These are phyloP conservation scores for Oligia strigilis DNA, from an alignment of 2,888 invertebrate genomes.

Conservation along the genomic window DNA sequence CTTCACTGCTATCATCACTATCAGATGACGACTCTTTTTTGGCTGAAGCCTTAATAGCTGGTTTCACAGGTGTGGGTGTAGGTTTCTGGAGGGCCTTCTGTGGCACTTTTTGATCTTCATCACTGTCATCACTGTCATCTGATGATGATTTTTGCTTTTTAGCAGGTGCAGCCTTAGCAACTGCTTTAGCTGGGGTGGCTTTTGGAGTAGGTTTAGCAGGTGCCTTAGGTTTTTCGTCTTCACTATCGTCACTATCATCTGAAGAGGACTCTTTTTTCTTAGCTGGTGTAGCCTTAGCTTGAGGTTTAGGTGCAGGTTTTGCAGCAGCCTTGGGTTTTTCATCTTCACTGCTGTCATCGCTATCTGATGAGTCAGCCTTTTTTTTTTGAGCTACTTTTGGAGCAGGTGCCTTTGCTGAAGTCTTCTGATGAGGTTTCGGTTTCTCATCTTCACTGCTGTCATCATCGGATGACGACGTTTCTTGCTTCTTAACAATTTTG, in stretches of 20 bases:
- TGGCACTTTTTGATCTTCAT: slow-evolving; percentile 62
- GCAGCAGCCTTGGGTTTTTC: slow-evolving; percentile 75
- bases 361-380: slow-evolving; percentile 59
- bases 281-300: slow-evolving; percentile 63
- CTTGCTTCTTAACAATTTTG: slow-evolving; percentile 72
- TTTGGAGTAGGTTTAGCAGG: slow-evolving; percentile 63
- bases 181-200: slow-evolving; percentile 60
- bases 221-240: slow-evolving; percentile 71
- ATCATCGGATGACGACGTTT: slow-evolving; percentile 79
- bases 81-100: slow-evolving; percentile 66
- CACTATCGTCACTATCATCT: slow-evolving; percentile 82
- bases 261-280: slow-evolving; percentile 77
- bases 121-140: slow-evolving; percentile 80
- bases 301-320: slow-evolving; percentile 63
- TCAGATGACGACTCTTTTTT: slow-evolving; percentile 75
- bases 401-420: slow-evolving; percentile 66
- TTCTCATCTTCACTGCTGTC: slow-evolving; percentile 79
- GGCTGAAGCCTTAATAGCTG: slow-evolving; percentile 57
- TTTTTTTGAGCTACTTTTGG: slow-evolving; percentile 66
- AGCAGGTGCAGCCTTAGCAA: slow-evolving; percentile 34
- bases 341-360: slow-evolving; percentile 81
- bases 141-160: slow-evolving; percentile 74
- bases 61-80: slow-evolving; percentile 70
- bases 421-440: slow-evolving; percentile 68
- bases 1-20: slow-evolving; percentile 80